Evolutionary conservation across 2,888 invertebrate genomes (phyloP), one percentile per base, ranked within the genome.

Genomic region (Lithophane ornitopus): DNA sequence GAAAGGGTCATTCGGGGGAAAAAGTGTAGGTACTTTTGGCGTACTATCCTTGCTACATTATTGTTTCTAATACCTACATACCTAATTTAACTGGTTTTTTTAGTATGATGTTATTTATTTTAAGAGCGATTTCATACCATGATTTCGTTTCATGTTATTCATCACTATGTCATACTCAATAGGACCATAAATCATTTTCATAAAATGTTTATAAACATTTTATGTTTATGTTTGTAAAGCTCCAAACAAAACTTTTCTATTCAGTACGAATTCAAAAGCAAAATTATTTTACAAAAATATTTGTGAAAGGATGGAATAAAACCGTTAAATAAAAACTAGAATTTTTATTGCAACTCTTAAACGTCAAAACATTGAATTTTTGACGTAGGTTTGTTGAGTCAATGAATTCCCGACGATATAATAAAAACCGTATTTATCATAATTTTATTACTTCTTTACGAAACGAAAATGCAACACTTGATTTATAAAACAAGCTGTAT

Each of bases 381-480:
- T 63, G 77, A 65, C 41, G 19, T 46, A 52, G 19, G 70, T 79
- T 77, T 77, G 74, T 75, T 28, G 59, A 63, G 58, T 61, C 56
- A 62, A 76, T 78, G 66, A 68, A 84, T 73, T 81, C 81, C 49
- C 74, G 63, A 78, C 49, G n/a, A 70, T 67, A 63, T 68, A 59
- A 69, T 76, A 70, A 76, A 78, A 71, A 56, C 39, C 9, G 22
- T 59, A 80, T 81, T 68, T 70, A 68, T 69, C 52, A 78, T 74
- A 71, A 81, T 79, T 82, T 79, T 79, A 85, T 76, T 74, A 62
- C 80, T 85, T 84, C 67, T 70, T 85, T 62, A 70, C 12, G 16
- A 73, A 72, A 63, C 12, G 56, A 70, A 72, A 78, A 75, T 84
- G 70, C 78, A 81, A 44, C 65, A 58, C 70, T 84, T 84, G 81